Percentiles rank a stretch among this genome's conserved stretches.
Evolutionary conservation across 2,888 invertebrate species (phyloP).

Genomic region (Eudemis profundana): DNA sequence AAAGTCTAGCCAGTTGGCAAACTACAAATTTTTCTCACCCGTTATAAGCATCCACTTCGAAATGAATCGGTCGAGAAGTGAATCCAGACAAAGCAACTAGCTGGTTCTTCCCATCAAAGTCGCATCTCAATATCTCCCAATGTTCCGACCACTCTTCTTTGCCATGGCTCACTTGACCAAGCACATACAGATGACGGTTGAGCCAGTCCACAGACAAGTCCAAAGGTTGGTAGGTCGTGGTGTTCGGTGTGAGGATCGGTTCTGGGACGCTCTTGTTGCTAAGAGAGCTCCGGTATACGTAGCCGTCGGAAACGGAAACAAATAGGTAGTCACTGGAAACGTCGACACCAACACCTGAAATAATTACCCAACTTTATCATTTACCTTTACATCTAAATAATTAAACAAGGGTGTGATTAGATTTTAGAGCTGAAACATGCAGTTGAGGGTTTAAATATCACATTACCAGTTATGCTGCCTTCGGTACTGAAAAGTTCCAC

Average conservation of each 20-base stretch:
- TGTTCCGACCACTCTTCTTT: conserved; percentile 64
- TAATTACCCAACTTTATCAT: conserved; percentile 13
- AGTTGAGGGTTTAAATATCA: too few species aligned
- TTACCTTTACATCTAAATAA: too few species aligned
- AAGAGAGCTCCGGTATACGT: conserved; percentile 84
- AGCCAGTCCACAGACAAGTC: conserved; percentile 95
- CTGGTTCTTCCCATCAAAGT: conserved; percentile 89
- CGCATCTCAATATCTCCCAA: conserved; percentile 92
- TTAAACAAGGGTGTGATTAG: too few species aligned
- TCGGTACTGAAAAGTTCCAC: conserved; percentile 87
- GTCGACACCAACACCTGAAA: conserved; percentile 91
- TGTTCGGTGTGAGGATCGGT: conserved; percentile 84
- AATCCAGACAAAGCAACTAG: conserved; percentile 90
- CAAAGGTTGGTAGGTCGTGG: conserved; percentile 87
- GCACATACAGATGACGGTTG: conserved; percentile 92
- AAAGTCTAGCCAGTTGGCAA: too few species aligned
- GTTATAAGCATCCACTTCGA: conserved; percentile 96
- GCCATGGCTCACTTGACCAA: conserved; percentile 88
- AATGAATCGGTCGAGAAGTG: conserved; percentile 89
- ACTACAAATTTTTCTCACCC: conserved; percentile 85
- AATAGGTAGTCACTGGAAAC: conserved; percentile 90
- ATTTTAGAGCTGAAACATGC: too few species aligned
- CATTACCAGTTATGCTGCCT: conserved; percentile 73
- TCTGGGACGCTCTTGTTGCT: conserved; percentile 73
- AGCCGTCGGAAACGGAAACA: conserved; percentile 90